Conservation (phyloP, 2,113 vertebrate genomes). For the Pangasianodon gigas region DNA sequence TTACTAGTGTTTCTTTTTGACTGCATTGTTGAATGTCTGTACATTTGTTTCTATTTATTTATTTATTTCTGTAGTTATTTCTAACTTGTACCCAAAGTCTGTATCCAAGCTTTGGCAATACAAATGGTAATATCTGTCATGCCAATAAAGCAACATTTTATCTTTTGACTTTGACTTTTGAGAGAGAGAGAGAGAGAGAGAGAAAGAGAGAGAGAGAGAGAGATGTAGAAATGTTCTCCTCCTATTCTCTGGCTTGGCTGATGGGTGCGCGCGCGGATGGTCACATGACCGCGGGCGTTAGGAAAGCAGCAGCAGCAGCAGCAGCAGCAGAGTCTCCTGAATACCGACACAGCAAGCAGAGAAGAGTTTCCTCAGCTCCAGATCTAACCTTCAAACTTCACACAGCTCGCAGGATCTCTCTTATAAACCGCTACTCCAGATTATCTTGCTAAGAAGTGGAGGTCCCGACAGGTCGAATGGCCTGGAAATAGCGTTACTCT, state of each 20-base stretch:
- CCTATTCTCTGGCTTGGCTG: constrained; percentile 46
- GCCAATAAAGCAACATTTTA: too few relatives aligned
- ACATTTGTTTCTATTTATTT: too few relatives aligned
- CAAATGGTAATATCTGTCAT: too few relatives aligned
- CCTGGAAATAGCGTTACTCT: constrained; percentile 11
- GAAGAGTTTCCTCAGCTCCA: constrained; percentile 43
- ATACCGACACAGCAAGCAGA: constrained; percentile 42
- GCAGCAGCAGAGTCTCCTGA: constrained; percentile 30
- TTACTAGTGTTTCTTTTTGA: too few relatives aligned
- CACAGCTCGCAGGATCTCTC: background rate
- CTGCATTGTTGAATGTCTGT: too few relatives aligned
- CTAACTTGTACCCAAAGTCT: too few relatives aligned
- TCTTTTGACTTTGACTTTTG: too few relatives aligned
- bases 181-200: constrained; percentile 26
- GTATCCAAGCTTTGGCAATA: too few relatives aligned
- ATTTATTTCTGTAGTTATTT: too few relatives aligned
- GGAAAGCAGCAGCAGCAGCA: constrained; percentile 42
- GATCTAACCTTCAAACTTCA: background rate
- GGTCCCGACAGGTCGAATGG: background rate
- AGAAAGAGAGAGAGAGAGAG: background rate
- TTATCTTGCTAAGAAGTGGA: background rate
- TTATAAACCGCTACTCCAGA: background rate
- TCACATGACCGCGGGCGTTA: constrained; percentile 52
- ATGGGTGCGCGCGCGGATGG: constrained; percentile 24
- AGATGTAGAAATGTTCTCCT: background rate